Conservation (phyloP, 1,140 invertebrate species). For the Habropoda laboriosa region DNA sequence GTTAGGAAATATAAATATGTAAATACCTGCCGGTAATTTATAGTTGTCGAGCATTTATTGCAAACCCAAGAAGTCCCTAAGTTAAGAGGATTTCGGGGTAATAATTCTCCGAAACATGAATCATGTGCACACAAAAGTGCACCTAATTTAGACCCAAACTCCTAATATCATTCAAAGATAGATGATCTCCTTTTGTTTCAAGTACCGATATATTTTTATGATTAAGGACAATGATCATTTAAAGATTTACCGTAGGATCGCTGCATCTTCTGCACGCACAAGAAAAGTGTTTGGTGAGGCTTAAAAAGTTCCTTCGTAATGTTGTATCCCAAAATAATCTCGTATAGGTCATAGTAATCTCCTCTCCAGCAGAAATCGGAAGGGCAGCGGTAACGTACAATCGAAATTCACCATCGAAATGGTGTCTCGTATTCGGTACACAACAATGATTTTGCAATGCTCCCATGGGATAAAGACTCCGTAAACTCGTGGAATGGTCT, state of each 20-base stretch:
- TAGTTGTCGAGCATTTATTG: slow-evolving; percentile 53
- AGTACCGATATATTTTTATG: background rate
- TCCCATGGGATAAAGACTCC: slow-evolving; percentile 88
- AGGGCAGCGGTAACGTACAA: slow-evolving; percentile 86
- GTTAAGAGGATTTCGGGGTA: slow-evolving; percentile 65
- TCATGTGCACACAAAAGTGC: slow-evolving; percentile 70
- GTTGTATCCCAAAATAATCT: slow-evolving; percentile 88
- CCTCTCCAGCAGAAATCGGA: slow-evolving; percentile 84
- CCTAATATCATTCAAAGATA: slow-evolving; percentile 56
- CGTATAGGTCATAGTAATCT: slow-evolving; percentile 89
- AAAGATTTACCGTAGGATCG: slow-evolving; percentile 84
- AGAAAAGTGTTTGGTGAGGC: slow-evolving; percentile 88
- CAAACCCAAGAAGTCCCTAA: slow-evolving; percentile 68
- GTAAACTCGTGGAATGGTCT: slow-evolving; percentile 81
- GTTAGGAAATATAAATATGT: background rate
- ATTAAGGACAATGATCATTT: background rate
- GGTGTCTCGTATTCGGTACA: slow-evolving; percentile 87
- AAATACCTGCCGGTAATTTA: slow-evolving; percentile 69
- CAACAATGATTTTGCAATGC: slow-evolving; percentile 90
- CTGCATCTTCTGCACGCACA: slow-evolving; percentile 87
- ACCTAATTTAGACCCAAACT: slow-evolving; percentile 71
- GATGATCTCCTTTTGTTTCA: background rate
- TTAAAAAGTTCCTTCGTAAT: slow-evolving; percentile 85
- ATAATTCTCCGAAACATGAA: slow-evolving; percentile 64
- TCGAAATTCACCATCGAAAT: slow-evolving; percentile 83